Evolutionary conservation across 2,888 invertebrate species (phyloP), one percentile per base, ranked within the genome.

Genomic region (Eudasyphora cyanicolor): DNA sequence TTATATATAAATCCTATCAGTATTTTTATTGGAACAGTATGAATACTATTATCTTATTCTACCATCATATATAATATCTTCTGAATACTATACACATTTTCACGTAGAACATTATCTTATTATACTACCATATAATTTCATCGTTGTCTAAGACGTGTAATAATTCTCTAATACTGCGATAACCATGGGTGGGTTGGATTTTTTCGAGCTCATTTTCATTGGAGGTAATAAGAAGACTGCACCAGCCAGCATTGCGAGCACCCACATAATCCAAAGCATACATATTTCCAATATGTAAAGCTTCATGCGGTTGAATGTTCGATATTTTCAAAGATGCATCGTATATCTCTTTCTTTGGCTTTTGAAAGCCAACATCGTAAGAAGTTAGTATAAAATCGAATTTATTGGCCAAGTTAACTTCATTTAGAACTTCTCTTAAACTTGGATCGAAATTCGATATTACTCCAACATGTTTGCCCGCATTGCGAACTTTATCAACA

Each of bases 401-500:
- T 89, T 88, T 86, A 4, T 94, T 91, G 32, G 93, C 89, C 45
- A 98, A 91, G 57, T 93, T 93, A 74, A 95, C 93, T 86, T 94
- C 94, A 2, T 91, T 85, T 24, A 98, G 93, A 84, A 98, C 94
- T 14, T 93, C 92, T 69, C 94, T 93, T 1, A 98, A 92, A 42
- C 98, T 93, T 21, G 97, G 95, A 92, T 98, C 98, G 92, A 96
- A 97, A 92, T 98, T 98, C 0, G 98, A 98, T 86, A 98, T 95
- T 0, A 97, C 94, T 2, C 98, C 98, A 42, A 97, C 87, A 29
- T 80, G 86, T 77, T 92, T 92, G 21, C 87, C 88, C 3, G 86
- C 76, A 4, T 86, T 32, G 0, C 89, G 89, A 0, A 97, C 90
- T 82, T 93, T 92, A 5, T 94, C 90, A 5, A 92, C 84, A 12